phyloP scores from a whole-genome alignment of 1,140 invertebrate species.

The Drosophila sp. region DNA sequence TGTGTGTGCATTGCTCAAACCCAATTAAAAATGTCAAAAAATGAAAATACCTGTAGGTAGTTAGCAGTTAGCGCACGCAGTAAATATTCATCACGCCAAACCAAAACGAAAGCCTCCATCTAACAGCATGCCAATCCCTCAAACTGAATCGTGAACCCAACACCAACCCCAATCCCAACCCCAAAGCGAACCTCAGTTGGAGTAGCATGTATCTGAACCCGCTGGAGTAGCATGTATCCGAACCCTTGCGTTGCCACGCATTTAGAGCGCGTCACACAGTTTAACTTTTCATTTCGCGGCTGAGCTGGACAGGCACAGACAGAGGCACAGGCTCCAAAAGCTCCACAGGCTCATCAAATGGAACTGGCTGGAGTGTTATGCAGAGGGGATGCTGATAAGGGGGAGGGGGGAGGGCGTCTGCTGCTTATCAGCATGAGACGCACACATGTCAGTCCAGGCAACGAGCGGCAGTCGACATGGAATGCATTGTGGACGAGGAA shows the following conservation, averaged over 20 bases:
- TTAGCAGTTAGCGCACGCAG: constrained; percentile 83
- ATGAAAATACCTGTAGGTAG: constrained; percentile 82
- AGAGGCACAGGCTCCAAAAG: constrained; percentile 18
- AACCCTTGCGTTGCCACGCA: constrained; percentile 31
- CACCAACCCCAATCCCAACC: not conserved
- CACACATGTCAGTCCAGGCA: constrained; percentile 72
- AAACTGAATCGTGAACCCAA: not conserved
- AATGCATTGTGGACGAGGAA: constrained; percentile 80
- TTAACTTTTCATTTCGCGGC: constrained; percentile 80
- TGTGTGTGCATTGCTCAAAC: constrained; percentile 66
- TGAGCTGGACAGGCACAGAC: constrained; percentile 34
- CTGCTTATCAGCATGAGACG: constrained; percentile 80
- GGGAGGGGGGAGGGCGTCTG: constrained; percentile 51
- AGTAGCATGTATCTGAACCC: not conserved
- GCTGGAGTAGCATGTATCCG: not conserved
- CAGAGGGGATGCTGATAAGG: not conserved
- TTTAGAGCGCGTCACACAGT: constrained; percentile 74
- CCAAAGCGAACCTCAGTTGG: not conserved
- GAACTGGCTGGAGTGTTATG: not conserved
- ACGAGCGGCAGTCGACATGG: constrained; percentile 46
- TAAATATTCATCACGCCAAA: constrained; percentile 81
- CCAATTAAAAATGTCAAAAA: constrained; percentile 83
- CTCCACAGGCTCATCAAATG: not conserved
- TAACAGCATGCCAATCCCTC: constrained; percentile 2
- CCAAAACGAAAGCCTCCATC: constrained; percentile 40